These are phyloP conservation scores for Drosophila paranaensis DNA, from an alignment of 2,888 invertebrate species.

Conservation along the genomic window DNA sequence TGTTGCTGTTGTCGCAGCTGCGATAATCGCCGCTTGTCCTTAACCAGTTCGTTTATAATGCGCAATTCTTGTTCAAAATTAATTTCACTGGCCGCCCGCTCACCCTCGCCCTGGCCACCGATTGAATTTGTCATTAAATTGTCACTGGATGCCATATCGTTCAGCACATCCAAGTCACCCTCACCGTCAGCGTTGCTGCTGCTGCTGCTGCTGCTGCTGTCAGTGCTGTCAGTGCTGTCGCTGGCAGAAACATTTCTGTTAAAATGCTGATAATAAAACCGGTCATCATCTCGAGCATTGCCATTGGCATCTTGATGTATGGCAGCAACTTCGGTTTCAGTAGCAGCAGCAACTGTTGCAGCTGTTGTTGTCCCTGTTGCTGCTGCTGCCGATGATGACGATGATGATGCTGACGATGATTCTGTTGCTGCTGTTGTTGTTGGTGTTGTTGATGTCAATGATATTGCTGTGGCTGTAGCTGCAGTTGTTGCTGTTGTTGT, in stretches of 20 bases:
- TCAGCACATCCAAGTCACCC: conserved; percentile 49
- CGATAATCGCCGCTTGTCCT: conserved; percentile 64
- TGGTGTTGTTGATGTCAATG: conserved; percentile 30
- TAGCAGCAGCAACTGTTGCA: conserved; percentile 28
- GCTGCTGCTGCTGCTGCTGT: conserved; percentile 18
- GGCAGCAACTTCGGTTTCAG: conserved; percentile 43
- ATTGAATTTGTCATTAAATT: conserved; percentile 74
- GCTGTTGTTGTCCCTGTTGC: conserved; percentile 47
- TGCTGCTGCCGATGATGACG: conserved; percentile 24
- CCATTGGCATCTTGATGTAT: conserved; percentile 51
- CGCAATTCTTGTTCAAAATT: conserved; percentile 79
- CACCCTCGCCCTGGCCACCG: conserved; percentile 49
- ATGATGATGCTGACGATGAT: conserved; percentile 29
- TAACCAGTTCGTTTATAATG: conserved; percentile 82
- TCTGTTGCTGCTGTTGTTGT: conserved; percentile 41
- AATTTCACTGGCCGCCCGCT: conserved; percentile 63
- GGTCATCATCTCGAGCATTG: conserved; percentile 66
- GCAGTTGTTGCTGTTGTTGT: conserved; percentile 22
- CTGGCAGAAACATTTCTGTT: conserved; percentile 38
- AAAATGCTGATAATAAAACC: conserved; percentile 78
- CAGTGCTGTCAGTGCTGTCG: no score
- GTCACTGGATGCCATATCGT: conserved; percentile 57
- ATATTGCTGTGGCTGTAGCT: neutral
- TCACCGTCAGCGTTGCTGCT: conserved; percentile 25
- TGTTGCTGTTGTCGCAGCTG: conserved; percentile 51